Conservation (phyloP, 2,797 vertebrate genomes). For the Propithecus deckenii region DNA sequence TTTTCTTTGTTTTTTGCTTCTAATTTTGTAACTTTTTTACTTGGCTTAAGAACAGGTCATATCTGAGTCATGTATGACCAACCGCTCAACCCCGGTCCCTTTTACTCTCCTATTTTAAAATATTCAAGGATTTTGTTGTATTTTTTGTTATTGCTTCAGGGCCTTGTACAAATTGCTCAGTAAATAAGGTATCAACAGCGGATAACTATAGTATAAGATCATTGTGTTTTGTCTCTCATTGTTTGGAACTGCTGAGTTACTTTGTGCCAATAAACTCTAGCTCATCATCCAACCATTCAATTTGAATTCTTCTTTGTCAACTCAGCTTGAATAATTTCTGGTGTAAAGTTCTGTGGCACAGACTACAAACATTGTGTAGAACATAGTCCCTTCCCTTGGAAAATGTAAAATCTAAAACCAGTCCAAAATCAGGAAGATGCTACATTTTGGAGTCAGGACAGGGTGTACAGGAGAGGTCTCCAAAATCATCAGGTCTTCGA, state of each 20-base stretch:
- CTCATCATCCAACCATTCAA: not conserved
- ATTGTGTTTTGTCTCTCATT: not conserved
- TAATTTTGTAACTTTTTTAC: not conserved
- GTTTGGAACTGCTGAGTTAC: not conserved
- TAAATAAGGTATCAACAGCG: not conserved
- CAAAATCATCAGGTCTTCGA: not conserved
- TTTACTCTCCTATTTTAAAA: not conserved
- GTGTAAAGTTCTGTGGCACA: not conserved
- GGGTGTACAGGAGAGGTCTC: not conserved
- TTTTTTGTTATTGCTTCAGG: not conserved
- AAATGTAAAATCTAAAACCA: not conserved
- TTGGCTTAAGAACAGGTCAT: not conserved
- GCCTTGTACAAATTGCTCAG: not conserved
- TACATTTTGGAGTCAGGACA: not conserved
- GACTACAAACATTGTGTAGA: not conserved
- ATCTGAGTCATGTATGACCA: not conserved
- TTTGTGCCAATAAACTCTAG: not conserved
- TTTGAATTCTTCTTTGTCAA: not conserved
- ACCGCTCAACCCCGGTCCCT: not conserved
- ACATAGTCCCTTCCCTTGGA: not conserved
- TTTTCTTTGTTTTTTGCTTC: not conserved
- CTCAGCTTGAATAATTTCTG: not conserved
- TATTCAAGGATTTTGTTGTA: not conserved
- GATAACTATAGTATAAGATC: not conserved
- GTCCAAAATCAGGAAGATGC: not conserved